phyloP scores from a whole-genome alignment of 1,140 invertebrate genomes.

The Drosophila simulans region DNA sequence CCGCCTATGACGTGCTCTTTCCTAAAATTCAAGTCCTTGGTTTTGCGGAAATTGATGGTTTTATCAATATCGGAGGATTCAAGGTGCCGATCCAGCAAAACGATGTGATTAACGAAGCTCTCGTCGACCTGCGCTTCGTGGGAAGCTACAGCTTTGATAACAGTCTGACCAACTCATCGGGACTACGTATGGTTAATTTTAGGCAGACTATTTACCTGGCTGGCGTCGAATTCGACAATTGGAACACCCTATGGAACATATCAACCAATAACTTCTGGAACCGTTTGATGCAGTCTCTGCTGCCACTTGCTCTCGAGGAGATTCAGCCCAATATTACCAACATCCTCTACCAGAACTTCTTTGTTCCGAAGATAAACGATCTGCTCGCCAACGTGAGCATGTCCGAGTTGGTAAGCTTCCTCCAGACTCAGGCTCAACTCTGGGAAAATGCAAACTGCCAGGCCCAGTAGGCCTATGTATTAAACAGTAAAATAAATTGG shows the following conservation, averaged over 20 bases:
- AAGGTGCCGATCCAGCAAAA: conserved; percentile 34
- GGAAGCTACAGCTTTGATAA: conserved; percentile 51
- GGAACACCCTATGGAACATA: conserved; percentile 61
- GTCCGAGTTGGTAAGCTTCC: conserved; percentile 44
- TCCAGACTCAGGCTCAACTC: conserved; percentile 5
- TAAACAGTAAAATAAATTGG: not conserved
- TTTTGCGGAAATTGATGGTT: conserved; percentile 45
- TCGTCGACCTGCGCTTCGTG: conserved; percentile 62
- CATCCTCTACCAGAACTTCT: conserved; percentile 27
- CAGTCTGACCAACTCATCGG: conserved; percentile 31
- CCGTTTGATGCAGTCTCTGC: conserved; percentile 1
- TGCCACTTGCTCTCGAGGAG: conserved; percentile 26
- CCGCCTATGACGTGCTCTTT: conserved; percentile 55
- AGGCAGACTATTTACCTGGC: conserved; percentile 56
- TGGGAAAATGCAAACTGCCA: conserved; percentile 27
- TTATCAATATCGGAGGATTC: conserved; percentile 38
- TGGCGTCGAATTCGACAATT: conserved; percentile 51
- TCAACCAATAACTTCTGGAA: conserved; percentile 54
- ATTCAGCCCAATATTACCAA: conserved; percentile 43
- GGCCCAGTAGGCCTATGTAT: not conserved
- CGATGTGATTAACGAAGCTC: conserved; percentile 52
- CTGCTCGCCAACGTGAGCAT: conserved; percentile 40
- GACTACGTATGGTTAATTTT: conserved; percentile 49
- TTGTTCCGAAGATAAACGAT: conserved; percentile 43
- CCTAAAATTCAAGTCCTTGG: conserved; percentile 57